Conservation (phyloP, 1,140 invertebrate species). For the Glossosoma conforme region DNA sequence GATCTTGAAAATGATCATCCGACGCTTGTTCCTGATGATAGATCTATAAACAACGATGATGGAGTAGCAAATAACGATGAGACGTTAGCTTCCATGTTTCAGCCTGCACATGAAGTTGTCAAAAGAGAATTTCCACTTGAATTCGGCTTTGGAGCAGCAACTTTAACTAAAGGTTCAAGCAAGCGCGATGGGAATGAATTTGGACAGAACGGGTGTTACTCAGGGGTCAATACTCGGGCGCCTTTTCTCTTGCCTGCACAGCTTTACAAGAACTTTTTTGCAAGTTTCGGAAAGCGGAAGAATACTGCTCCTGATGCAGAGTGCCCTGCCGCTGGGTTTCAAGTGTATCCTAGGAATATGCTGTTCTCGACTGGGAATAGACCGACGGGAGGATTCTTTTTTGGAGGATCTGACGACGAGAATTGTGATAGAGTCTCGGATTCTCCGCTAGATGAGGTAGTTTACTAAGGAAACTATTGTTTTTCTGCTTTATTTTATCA, state of each 20-base stretch:
- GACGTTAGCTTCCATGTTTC: slow-evolving; percentile 26
- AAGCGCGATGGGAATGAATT: slow-evolving; percentile 43
- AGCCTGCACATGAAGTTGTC: slow-evolving; percentile 46
- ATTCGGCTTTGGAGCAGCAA: slow-evolving; percentile 42
- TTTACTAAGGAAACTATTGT: slow-evolving; percentile 2
- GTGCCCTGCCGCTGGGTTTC: slow-evolving; percentile 37
- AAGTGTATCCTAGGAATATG: slow-evolving; percentile 48
- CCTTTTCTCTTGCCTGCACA: slow-evolving; percentile 67
- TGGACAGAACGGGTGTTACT: slow-evolving; percentile 34
- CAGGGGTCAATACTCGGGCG: slow-evolving; percentile 27
- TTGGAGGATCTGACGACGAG: slow-evolving; percentile 47
- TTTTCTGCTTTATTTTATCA: too few species aligned
- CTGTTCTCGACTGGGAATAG: slow-evolving; percentile 37
- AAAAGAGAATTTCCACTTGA: slow-evolving; percentile 50
- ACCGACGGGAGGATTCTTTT: slow-evolving; percentile 37
- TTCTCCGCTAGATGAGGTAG: slow-evolving; percentile 46
- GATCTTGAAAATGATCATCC: slow-evolving; percentile 43
- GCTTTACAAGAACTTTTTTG: slow-evolving; percentile 70
- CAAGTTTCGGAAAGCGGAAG: slow-evolving; percentile 52
- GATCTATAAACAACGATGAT: slow-evolving; percentile 28
- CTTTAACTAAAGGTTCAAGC: too few species aligned
- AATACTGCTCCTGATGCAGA: slow-evolving; percentile 41
- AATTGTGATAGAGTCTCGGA: slow-evolving; percentile 41
- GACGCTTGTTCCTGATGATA: slow-evolving; percentile 35
- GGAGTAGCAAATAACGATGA: slow-evolving; percentile 15